Percentiles rank a stretch among this genome's conserved stretches.
phyloP scores from a whole-genome alignment of 2,113 vertebrate species.

The Tyrannus savana region DNA sequence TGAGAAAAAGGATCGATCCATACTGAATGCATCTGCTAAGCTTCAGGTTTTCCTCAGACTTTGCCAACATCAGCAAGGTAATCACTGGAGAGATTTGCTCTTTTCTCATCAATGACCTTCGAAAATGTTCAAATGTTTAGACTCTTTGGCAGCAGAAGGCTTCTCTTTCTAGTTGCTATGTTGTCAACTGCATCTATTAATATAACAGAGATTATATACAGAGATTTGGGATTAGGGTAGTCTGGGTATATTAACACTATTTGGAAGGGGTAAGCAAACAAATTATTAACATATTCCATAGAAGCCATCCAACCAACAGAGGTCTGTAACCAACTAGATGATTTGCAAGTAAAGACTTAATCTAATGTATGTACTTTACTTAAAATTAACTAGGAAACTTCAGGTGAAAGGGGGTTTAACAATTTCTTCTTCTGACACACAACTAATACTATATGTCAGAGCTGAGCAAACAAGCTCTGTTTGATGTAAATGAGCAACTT shows the following conservation, averaged over 20 bases:
- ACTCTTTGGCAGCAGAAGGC: neutral
- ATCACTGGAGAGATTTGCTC: neutral
- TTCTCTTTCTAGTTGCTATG: neutral
- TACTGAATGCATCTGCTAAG: neutral
- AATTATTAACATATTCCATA: neutral
- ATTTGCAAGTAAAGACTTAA: neutral
- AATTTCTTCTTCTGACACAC: neutral
- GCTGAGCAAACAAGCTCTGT: neutral
- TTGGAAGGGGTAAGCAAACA: neutral
- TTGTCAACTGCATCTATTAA: neutral
- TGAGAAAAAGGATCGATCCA: neutral
- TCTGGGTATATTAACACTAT: neutral
- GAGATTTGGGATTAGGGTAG: neutral
- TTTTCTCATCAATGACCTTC: neutral
- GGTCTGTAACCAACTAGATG: neutral
- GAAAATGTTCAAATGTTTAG: neutral
- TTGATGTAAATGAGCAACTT: neutral
- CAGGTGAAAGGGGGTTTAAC: neutral
- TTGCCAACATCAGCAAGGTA: neutral
- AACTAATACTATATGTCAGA: neutral
- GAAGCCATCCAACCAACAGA: neutral
- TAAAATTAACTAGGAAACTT: neutral
- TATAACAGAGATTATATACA: neutral
- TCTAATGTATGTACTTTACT: neutral
- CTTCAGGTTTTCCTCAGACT: neutral